These are phyloP conservation scores for Stegastes partitus DNA, from an alignment of 2,113 vertebrate species.

Conservation along the genomic window DNA sequence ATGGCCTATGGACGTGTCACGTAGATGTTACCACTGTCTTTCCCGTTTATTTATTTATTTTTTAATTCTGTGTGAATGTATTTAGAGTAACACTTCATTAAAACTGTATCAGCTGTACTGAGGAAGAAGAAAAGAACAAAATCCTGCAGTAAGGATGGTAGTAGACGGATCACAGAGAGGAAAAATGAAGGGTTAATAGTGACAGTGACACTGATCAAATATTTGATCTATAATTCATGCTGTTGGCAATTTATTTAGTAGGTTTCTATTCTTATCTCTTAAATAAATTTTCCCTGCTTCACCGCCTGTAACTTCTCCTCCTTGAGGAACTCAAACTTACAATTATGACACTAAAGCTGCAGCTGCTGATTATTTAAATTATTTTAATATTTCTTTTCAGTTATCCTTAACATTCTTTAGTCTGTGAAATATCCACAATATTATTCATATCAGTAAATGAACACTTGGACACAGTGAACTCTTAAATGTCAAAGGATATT, in stretches of 20 bases:
- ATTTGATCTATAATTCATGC: background rate
- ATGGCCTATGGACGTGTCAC: background rate
- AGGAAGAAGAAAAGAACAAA: conserved; percentile 31
- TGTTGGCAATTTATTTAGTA: background rate
- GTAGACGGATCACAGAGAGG: background rate
- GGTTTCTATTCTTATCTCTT: no score
- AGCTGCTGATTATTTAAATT: no score
- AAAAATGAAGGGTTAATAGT: background rate
- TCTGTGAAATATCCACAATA: background rate
- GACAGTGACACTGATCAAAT: background rate
- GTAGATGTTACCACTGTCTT: background rate
- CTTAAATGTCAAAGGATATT: background rate
- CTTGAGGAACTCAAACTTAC: no score
- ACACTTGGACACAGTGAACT: background rate
- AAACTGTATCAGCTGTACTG: conserved; percentile 49
- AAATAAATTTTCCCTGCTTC: background rate
- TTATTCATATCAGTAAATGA: no score
- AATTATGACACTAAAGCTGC: no score
- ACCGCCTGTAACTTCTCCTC: background rate
- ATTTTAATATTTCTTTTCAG: background rate
- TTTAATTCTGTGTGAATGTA: background rate
- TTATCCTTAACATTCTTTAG: background rate
- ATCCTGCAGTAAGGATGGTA: conserved; percentile 5
- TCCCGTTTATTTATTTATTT: background rate
- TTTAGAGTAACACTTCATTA: conserved; percentile 25